A percentile compares a stretch with the other conserved stretches of the same genome.
Evolutionary conservation across 2,797 vertebrate species (phyloP).

Genomic region (Macropus fuliginosus): DNA sequence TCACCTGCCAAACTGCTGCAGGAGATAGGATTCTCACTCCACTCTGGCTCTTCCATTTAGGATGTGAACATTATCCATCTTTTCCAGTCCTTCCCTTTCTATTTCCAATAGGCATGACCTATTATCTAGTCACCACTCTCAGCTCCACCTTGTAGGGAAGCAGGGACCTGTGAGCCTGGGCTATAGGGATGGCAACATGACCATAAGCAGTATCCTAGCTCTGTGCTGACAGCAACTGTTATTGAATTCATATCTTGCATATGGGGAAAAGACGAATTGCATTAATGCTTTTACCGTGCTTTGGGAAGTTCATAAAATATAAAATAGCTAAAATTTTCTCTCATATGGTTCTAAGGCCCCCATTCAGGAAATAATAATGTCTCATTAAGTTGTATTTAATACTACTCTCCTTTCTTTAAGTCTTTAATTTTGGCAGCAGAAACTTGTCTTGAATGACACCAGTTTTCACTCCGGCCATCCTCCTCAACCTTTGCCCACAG

Average conservation of each 20-base stretch:
- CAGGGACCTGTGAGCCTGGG: not conserved
- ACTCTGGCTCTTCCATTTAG: not conserved
- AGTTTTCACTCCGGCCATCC: too few species aligned
- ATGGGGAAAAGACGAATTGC: not conserved
- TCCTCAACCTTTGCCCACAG: too few species aligned
- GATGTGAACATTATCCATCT: not conserved
- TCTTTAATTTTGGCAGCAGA: not conserved
- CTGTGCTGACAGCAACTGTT: not conserved
- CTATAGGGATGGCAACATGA: not conserved
- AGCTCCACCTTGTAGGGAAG: not conserved
- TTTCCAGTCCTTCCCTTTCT: not conserved
- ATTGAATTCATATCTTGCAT: not conserved
- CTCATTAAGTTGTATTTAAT: not conserved
- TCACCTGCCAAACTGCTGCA: not conserved
- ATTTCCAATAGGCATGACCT: not conserved
- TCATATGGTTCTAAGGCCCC: not conserved
- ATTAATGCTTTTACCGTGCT: not conserved
- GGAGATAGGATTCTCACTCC: not conserved
- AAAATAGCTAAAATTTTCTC: not conserved
- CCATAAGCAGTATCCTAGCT: not conserved
- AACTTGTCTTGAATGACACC: not conserved
- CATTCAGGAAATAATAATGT: not conserved
- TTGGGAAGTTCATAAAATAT: not conserved
- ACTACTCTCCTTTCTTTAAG: not conserved
- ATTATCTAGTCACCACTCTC: not conserved